Percentiles rank a stretch among this genome's conserved stretches.
Evolutionary conservation across 2,888 invertebrate genomes (phyloP).

Genomic region (Agonopterix heracliana): DNA sequence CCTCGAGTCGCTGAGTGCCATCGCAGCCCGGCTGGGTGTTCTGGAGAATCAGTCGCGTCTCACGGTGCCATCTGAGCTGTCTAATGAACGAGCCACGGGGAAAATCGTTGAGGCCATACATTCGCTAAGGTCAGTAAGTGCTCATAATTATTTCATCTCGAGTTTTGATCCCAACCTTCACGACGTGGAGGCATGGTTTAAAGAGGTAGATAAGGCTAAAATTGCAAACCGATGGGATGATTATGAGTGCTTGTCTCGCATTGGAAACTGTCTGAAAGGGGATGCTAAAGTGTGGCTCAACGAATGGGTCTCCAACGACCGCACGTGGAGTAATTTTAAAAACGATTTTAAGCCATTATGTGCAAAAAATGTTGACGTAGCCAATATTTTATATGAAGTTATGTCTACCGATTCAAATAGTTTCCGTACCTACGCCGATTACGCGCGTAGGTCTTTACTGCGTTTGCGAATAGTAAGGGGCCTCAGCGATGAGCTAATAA

Average conservation of each 20-base stretch:
- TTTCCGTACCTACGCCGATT: background rate
- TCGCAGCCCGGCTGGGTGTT: background rate
- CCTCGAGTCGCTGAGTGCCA: background rate
- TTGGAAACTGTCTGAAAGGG: slow-evolving; percentile 6
- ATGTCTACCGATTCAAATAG: background rate
- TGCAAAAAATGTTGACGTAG: slow-evolving; percentile 1
- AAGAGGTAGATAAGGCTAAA: slow-evolving; percentile 9
- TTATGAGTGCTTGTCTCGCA: too few species aligned
- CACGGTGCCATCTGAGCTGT: background rate
- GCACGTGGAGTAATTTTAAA: slow-evolving; percentile 8
- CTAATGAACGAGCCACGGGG: background rate
- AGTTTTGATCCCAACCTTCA: background rate
- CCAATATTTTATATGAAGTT: too few species aligned
- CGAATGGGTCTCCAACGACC: slow-evolving; percentile 6
- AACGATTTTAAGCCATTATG: slow-evolving; percentile 9
- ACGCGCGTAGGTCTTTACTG: background rate
- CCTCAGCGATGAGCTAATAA: background rate
- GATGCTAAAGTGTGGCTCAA: slow-evolving; percentile 9
- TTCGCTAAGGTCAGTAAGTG: background rate
- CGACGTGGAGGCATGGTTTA: slow-evolving; percentile 1
- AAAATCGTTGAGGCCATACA: background rate
- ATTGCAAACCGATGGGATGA: slow-evolving; percentile 2
- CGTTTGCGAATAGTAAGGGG: background rate
- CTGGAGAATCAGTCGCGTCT: background rate
- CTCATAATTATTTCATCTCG: background rate